phyloP scores from a whole-genome alignment of 2,888 invertebrate species.

The Pseudococcus jackbeardsleyi region DNA sequence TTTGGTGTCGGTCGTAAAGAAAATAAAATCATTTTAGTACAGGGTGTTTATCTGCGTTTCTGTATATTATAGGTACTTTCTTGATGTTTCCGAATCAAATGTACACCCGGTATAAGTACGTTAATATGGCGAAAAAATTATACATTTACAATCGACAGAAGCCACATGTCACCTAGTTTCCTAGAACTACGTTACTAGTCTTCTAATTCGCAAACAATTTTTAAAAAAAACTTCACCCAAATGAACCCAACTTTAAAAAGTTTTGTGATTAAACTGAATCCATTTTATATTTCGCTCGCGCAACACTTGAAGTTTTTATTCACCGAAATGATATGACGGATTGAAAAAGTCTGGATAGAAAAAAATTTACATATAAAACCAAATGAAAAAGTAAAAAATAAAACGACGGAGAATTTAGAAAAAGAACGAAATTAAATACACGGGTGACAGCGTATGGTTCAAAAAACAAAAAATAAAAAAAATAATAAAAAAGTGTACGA shows the following conservation, averaged over 20 bases:
- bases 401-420: constrained; percentile 40
- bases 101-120: background rate
- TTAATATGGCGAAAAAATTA: background rate
- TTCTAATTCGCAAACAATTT: background rate
- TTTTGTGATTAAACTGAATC: background rate
- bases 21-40: no score
- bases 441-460: constrained; percentile 43
- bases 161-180: background rate
- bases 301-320: background rate
- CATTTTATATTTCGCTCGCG: background rate
- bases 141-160: background rate
- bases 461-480: constrained; percentile 21
- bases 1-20: no score
- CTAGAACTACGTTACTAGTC: background rate
- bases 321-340: constrained; percentile 40
- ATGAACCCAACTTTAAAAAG: background rate
- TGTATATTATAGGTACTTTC: no score
- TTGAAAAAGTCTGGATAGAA: constrained; percentile 41
- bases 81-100: no score
- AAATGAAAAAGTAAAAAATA: constrained; percentile 54
- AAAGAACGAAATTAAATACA: constrained; percentile 50
- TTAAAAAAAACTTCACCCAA: background rate
- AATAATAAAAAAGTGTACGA: background rate
- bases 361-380: constrained; percentile 53
- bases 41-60: no score